phyloP scores from a whole-genome alignment of 2,113 vertebrate genomes.

The Gobio gobio region DNA sequence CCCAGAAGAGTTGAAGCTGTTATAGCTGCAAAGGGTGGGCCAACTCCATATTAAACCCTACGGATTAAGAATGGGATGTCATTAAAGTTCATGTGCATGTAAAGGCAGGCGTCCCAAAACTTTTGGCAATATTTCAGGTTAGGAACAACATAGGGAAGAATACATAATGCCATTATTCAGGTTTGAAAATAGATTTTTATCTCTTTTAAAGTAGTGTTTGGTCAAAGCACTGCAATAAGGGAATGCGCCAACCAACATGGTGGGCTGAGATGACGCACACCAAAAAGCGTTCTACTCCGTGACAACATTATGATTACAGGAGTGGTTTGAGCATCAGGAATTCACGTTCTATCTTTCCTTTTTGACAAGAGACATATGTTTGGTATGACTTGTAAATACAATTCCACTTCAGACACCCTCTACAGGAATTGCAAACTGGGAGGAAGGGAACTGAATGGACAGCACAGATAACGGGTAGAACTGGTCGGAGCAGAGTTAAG shows the following conservation, averaged over 20 bases:
- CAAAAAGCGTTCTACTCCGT: neutral
- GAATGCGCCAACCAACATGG: neutral
- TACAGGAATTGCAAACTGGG: neutral
- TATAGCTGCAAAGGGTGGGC: too few species aligned
- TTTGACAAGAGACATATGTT: neutral
- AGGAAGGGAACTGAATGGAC: neutral
- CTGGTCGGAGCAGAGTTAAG: conserved; percentile 16
- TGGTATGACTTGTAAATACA: neutral
- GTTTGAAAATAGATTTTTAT: neutral
- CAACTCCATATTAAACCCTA: too few species aligned
- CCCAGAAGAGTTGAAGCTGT: too few species aligned
- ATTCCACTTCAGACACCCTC: neutral
- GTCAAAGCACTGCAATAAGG: neutral
- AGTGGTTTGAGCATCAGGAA: neutral
- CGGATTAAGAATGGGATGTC: too few species aligned
- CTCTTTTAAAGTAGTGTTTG: neutral
- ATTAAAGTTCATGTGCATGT: too few species aligned
- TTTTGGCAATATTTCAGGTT: too few species aligned
- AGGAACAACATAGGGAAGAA: neutral
- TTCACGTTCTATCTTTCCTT: neutral
- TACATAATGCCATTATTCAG: neutral
- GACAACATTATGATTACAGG: neutral
- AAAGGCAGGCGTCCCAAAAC: too few species aligned
- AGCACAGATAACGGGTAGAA: neutral
- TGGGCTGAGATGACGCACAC: neutral